Evolutionary conservation across 2,888 invertebrate genomes (phyloP), one percentile per base, ranked within the genome.

Genomic region (Cyaniris semiargus): DNA sequence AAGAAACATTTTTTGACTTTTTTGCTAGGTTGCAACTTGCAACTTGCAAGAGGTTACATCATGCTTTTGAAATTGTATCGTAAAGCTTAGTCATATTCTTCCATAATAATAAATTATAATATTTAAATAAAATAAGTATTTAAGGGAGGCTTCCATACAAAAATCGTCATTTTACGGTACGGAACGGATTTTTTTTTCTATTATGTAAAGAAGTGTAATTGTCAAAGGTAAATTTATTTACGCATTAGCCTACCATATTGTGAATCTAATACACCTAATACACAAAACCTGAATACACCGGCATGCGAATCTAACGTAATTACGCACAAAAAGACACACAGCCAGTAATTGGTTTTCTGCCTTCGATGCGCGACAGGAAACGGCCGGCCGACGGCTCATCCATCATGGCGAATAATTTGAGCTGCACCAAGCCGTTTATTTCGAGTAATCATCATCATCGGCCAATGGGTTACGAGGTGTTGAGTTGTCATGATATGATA

Each of bases 391-490:
- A 84, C 84, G 81, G 82, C 83, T 82, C 88, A 90, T 92, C 88
- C 88, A 89, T 92, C 92, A 91, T 82, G 81, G 85, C 85, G 85
- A 90, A 90, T 89, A 88, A 88, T 87, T 80, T 83, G 82, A 83
- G 85, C 82, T 83, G 81, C 82, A 81, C 79, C 77, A 82, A 84
- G 84, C 85, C 88, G 89, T 90, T 90, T 91, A 90, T 92, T 91
- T 91, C 87, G 88, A 88, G 87, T 85, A 84, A 88, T 89, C 88
- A 89, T 90, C 86, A 88, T 89, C 86, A 89, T 88, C 88, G 78
- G 78, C 75, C 78, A 80, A 80, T 80, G 79, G 78, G 85, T 79
- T 81, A 78, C 78, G 78, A 75, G 82, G 78, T 38, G 66, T 76
- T 56, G 38, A 44, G 56, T 38, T 70, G n/a, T 8, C 56, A 56